Evolutionary conservation across 1,140 invertebrate species (phyloP).

Genomic region (Trypoxylus dichotomus): DNA sequence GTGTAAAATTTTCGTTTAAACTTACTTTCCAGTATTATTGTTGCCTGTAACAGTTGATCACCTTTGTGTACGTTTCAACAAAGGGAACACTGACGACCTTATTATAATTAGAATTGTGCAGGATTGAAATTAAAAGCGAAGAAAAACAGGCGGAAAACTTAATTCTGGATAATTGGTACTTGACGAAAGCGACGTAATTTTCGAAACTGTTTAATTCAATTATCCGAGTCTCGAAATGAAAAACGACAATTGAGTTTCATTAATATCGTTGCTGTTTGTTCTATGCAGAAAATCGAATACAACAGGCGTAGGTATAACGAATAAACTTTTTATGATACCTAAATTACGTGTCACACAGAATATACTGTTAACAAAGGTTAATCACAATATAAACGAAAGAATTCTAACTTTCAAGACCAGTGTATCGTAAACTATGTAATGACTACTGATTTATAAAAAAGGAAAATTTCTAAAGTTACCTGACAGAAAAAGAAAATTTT

Average conservation of each 20-base stretch:
- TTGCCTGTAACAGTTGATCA: background rate
- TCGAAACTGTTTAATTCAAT: conserved; percentile 21
- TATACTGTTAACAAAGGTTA: too few relatives aligned
- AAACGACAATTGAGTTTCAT: conserved; percentile 15
- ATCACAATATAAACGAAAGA: too few relatives aligned
- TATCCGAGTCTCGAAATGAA: background rate
- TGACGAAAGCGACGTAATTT: conserved; percentile 7
- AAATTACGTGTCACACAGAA: too few relatives aligned
- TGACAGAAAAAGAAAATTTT: too few relatives aligned
- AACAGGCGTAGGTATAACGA: background rate
- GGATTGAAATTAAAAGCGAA: conserved; percentile 14
- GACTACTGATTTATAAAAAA: too few relatives aligned
- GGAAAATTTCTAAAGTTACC: too few relatives aligned
- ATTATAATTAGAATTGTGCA: conserved; percentile 10
- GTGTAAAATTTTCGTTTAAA: background rate
- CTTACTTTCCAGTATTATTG: background rate
- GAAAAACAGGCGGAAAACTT: conserved; percentile 19
- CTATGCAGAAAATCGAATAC: background rate
- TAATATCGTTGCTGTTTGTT: background rate
- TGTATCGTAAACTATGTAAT: too few relatives aligned
- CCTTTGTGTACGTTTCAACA: background rate
- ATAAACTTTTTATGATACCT: background rate
- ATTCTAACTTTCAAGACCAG: too few relatives aligned
- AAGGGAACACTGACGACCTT: background rate
- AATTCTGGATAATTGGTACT: conserved; percentile 20